Evolutionary conservation across 2,888 invertebrate species (phyloP), one percentile per base, ranked within the genome.

Genomic region (Hyposoter didymator): DNA sequence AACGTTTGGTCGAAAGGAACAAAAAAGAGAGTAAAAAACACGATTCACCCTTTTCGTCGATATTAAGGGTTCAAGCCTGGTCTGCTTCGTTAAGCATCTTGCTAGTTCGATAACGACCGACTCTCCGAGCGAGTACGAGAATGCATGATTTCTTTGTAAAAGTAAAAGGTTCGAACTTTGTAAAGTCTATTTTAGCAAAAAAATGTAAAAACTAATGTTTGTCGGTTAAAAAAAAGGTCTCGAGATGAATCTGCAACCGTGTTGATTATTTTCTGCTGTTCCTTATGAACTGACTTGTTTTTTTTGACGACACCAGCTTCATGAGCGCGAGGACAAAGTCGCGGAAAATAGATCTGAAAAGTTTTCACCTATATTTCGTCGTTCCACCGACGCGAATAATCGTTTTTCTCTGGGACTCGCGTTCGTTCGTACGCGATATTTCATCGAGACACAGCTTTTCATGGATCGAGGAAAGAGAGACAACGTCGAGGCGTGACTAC

Each of bases 121-220:
- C 12, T 59, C 22, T 8, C 14, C 12, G 22, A 59, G 12, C 28
- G 2, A 28, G 0, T 12, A 28, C 59, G 59, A 28, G 1, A 59
- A 59, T 59, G 28, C 14, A 8, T 28, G 28, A 14, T 86, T 88
- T 86, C 89, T n/a, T 8, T 39, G 8, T 52, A 12, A 92, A 93
- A 93, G 91, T 92, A 91, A 84, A 80, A 82, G 67, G 89, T 90
- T 89, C 88, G 82, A 89, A 85, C 88, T 85, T 88, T 87, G 90
- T 91, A 91, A 92, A 92, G 85, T 89, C 91, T 93, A 91, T 90
- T 22, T 87, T 90, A 91, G 90, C 91, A 91, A 93, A 94, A 93
- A 93, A 93, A 92, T 90, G 32, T 70, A 49, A 32, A n/a, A 70
- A 45, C n/a, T 12, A 28, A 35, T 45, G 47, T 35, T 47, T 49